Evolutionary conservation across 1,140 invertebrate genomes (phyloP).

Genomic region (Muscidifurax raptorellus): DNA sequence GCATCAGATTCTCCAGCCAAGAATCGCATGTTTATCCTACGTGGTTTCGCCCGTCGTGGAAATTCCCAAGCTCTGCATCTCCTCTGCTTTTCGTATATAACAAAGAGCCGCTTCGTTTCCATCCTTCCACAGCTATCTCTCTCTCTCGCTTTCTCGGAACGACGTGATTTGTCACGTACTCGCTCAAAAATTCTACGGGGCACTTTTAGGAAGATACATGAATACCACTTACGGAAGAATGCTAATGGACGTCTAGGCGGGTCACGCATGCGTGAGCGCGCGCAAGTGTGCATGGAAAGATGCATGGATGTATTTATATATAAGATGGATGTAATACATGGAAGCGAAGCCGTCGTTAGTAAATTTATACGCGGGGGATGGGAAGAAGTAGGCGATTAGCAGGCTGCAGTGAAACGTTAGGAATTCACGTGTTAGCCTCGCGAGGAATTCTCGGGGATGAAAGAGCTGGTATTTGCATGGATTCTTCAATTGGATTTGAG

Average conservation of each 20-base stretch:
- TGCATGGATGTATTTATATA: background rate
- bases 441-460: background rate
- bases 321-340: background rate
- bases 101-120: background rate
- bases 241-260: background rate
- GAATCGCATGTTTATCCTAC: background rate
- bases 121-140: background rate
- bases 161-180: constrained; percentile 22
- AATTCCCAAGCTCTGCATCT: background rate
- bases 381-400: background rate
- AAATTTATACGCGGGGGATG: background rate
- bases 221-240: constrained; percentile 26
- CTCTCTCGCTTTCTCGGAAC: background rate
- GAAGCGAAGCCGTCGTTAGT: background rate
- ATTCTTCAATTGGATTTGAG: background rate
- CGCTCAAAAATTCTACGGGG: constrained; percentile 11
- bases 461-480: background rate
- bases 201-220: constrained; percentile 11
- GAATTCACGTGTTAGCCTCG: background rate
- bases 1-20: background rate
- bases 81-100: background rate
- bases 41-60: background rate
- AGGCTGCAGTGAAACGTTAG: background rate
- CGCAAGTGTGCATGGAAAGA: background rate
- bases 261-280: background rate